phyloP scores from a whole-genome alignment of 1,140 invertebrate species.

The Drosophila mauritiana region DNA sequence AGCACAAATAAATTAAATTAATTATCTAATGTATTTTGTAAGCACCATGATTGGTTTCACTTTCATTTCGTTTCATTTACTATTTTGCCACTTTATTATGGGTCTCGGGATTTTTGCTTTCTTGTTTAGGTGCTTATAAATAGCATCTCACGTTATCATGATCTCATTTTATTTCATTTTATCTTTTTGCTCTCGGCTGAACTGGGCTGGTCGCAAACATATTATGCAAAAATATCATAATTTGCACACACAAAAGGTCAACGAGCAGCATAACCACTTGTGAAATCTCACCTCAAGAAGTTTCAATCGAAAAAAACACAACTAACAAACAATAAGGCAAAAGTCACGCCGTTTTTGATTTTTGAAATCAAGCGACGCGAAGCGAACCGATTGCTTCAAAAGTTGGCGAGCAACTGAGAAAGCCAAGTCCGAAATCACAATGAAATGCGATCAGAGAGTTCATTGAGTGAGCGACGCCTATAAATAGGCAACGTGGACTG shows the following conservation, averaged over 20 bases:
- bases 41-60: constrained; percentile 27
- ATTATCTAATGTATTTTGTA: neutral
- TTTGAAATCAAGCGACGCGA: constrained; percentile 26
- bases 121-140: constrained; percentile 50
- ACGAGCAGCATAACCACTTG: constrained; percentile 36
- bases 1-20: no score
- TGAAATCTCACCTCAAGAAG: constrained; percentile 46
- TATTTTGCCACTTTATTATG: constrained; percentile 11
- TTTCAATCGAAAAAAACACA: constrained; percentile 24
- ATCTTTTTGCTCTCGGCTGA: constrained; percentile 30
- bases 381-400: constrained; percentile 42
- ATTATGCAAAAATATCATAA: constrained; percentile 67
- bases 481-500: constrained; percentile 55
- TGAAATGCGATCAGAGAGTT: constrained; percentile 8
- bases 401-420: constrained; percentile 63
- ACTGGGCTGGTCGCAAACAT: constrained; percentile 36
- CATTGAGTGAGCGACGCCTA: constrained; percentile 56
- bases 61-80: constrained; percentile 20
- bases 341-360: constrained; percentile 54
- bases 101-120: constrained; percentile 23
- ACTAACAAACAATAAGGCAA: constrained; percentile 20
- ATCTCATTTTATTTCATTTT: constrained; percentile 65
- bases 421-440: constrained; percentile 18
- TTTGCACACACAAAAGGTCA: constrained; percentile 68
- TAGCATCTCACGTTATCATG: constrained; percentile 58